Conservation (phyloP, 2,888 invertebrate species). For the Mesochorus sp. region DNA sequence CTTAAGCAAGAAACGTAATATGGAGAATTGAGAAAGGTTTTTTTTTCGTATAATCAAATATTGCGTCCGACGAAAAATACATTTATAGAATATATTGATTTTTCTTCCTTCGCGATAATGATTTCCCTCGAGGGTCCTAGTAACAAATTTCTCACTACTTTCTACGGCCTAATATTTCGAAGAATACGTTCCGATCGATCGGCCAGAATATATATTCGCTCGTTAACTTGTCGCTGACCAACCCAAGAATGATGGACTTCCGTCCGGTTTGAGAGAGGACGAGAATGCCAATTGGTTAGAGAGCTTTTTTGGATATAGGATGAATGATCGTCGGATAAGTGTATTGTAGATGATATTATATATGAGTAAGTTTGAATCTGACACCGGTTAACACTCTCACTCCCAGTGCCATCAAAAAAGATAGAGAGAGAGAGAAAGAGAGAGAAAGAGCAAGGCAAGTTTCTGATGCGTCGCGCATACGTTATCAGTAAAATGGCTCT, state of each 20-base stretch:
- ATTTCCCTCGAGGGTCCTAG: too few relatives aligned
- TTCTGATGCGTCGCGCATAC: constrained; percentile 63
- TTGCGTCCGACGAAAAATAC: too few relatives aligned
- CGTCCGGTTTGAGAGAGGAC: background rate
- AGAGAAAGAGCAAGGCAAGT: constrained; percentile 19
- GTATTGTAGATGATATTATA: constrained; percentile 2
- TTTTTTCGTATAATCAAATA: too few relatives aligned
- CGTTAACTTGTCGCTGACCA: constrained; percentile 1
- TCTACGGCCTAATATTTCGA: background rate
- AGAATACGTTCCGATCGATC: background rate
- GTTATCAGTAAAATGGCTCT: constrained; percentile 61
- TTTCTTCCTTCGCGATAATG: too few relatives aligned
- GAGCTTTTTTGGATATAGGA: constrained; percentile 10
- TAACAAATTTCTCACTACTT: too few relatives aligned
- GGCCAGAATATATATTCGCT: background rate
- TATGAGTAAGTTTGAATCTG: constrained; percentile 29
- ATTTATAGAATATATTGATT: too few relatives aligned
- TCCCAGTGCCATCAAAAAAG: background rate
- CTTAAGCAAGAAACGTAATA: too few relatives aligned
- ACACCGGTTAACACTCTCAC: constrained; percentile 24
- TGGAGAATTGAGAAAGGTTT: too few relatives aligned
- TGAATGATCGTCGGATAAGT: background rate
- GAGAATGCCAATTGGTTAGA: constrained; percentile 30
- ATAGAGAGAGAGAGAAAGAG: constrained; percentile 1
- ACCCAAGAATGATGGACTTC: constrained; percentile 19